Base-by-base conservation (phyloP, 2,797 vertebrate species). In the Pyrocephalus nanus region DNA sequence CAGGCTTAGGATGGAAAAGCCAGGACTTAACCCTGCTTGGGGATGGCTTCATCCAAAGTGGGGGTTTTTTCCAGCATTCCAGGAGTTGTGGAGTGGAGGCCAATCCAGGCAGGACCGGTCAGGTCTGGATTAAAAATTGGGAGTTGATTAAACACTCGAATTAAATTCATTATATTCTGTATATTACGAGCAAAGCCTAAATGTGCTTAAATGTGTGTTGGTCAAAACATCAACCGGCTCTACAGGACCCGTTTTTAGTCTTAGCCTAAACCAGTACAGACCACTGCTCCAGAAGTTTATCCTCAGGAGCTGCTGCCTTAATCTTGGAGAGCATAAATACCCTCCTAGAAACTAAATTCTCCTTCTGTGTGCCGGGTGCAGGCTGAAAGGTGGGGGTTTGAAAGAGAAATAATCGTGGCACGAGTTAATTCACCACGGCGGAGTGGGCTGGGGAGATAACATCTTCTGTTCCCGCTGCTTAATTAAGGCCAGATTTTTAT, bases 401-500 rank as follows among this genome's bases (percentile, higher is more conserved):
- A 19, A 36, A 55, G 55, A 26, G 66, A 48, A 82, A 36, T 9
- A 11, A 38, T 55, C 1, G 27, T 64, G 16, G 29, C 71, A 25
- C 69, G 78, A 74, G 80, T 61, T 42, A 53, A 84, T 75, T 61
- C 73, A 29, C 69, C 1, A 0, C 7, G 8, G 60, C 57, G 42
- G 90, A 82, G 80, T 9, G 27, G 51, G 78, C 80, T 75, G 58
- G 64, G 92, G 66, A 90, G 81, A 95, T 94, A 92, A 72, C 83
- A 90, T 92, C 84, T 92, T 70, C 65, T 91, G 76, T 91, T 93
- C 94, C 76, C 60, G 53, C 15, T 62, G 73, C 73, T 94, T 96
- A 95, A 93, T 94, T 92, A 93, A 96, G 95, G 15, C 70, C 95
- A 97, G 94, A 43, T 77, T 96, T 94, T 83, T 62, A 87, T 95